phyloP scores from a whole-genome alignment of 1,140 invertebrate genomes.

The Drosophila setifemur region DNA sequence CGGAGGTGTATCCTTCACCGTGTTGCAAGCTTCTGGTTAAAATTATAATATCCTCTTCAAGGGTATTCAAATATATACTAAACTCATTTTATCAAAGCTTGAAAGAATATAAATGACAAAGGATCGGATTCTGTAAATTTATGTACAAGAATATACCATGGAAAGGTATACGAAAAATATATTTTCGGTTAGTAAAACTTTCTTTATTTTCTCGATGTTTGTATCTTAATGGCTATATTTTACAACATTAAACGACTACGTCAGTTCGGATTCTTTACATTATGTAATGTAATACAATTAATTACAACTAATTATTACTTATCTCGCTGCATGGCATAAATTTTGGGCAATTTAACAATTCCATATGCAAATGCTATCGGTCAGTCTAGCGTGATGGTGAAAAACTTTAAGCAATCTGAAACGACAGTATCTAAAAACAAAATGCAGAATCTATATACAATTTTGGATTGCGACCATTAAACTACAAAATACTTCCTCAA shows the following conservation, averaged over 20 bases:
- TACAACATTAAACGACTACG: slow-evolving; percentile 15
- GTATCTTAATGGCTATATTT: slow-evolving; percentile 10
- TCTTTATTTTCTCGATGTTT: slow-evolving; percentile 18
- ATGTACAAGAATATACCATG: too few species aligned
- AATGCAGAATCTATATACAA: neutral
- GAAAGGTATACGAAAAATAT: neutral
- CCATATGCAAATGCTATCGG: slow-evolving; percentile 26
- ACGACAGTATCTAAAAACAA: slow-evolving; percentile 13
- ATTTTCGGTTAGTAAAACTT: slow-evolving; percentile 40
- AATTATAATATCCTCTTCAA: too few species aligned
- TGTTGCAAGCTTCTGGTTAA: too few species aligned
- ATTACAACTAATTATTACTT: slow-evolving; percentile 2
- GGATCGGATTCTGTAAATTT: too few species aligned
- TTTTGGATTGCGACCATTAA: neutral
- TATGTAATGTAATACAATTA: neutral
- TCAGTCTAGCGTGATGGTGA: slow-evolving; percentile 39
- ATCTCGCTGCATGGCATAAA: slow-evolving; percentile 29
- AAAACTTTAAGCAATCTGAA: slow-evolving; percentile 15
- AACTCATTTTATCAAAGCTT: too few species aligned
- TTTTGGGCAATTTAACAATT: slow-evolving; percentile 38
- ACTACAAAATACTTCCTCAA: slow-evolving; percentile 25
- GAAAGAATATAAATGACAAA: too few species aligned
- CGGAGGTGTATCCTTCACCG: too few species aligned
- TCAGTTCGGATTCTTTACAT: slow-evolving; percentile 7
- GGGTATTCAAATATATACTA: too few species aligned